Percentiles rank a stretch among this genome's conserved stretches.
These are phyloP conservation scores for Aphelenchoides fujianensis DNA, from an alignment of 1,140 invertebrate genomes.

Conservation along the genomic window DNA sequence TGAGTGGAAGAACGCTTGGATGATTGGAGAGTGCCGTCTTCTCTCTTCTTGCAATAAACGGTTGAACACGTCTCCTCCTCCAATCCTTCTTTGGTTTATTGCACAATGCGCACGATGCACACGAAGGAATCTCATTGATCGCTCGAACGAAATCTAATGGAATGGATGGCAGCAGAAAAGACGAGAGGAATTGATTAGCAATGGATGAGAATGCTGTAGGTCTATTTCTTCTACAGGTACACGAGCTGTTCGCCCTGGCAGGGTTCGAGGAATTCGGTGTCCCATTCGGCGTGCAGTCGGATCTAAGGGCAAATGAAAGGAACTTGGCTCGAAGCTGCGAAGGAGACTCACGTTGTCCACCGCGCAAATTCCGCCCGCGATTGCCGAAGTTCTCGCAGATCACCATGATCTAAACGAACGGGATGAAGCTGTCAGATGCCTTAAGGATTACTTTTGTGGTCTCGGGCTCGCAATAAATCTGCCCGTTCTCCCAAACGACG, in stretches of 20 bases:
- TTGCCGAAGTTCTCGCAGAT: constrained; percentile 53
- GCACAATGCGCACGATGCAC: too few species aligned
- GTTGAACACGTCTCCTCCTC: too few species aligned
- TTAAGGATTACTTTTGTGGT: constrained; percentile 37
- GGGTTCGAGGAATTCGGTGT: constrained; percentile 7
- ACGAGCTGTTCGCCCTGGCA: constrained; percentile 3
- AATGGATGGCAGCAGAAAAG: too few species aligned
- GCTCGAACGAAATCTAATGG: too few species aligned
- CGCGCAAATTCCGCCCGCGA: constrained; percentile 38
- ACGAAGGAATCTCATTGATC: too few species aligned
- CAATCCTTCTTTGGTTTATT: too few species aligned
- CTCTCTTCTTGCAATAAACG: neutral
- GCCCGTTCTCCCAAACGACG: constrained; percentile 38
- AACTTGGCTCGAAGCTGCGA: too few species aligned
- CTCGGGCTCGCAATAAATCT: constrained; percentile 38
- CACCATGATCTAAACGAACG: constrained; percentile 48
- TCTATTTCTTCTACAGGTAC: constrained; percentile 6
- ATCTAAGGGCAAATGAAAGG: too few species aligned
- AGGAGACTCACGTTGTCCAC: too few species aligned
- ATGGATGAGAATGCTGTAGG: neutral
- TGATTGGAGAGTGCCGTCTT: too few species aligned
- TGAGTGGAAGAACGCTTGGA: too few species aligned
- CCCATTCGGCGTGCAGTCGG: constrained; percentile 19
- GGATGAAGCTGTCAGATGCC: neutral
- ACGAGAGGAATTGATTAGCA: neutral